Conservation (phyloP, 2,113 vertebrate species). For the Lonchura striata region DNA sequence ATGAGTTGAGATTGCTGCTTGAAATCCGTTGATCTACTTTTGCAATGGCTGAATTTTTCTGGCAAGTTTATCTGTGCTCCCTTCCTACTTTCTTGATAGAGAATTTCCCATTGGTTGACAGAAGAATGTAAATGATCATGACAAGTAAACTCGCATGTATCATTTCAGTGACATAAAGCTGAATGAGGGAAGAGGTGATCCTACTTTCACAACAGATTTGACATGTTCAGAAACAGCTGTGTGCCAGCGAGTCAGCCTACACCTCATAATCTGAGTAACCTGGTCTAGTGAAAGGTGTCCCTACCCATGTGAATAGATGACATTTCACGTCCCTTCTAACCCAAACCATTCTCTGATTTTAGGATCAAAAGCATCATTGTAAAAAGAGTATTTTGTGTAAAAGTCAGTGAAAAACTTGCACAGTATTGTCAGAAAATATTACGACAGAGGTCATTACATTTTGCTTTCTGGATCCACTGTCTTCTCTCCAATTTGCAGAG, state of each 20-base stretch:
- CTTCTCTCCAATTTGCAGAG: not conserved
- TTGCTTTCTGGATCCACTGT: accelerated
- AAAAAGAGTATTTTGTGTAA: not conserved
- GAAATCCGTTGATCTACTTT: not conserved
- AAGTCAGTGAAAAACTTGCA: not conserved
- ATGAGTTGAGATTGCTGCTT: not conserved
- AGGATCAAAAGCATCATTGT: not conserved
- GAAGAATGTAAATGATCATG: not conserved
- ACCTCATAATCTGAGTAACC: not conserved
- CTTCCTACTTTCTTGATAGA: not conserved
- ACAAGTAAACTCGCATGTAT: not conserved
- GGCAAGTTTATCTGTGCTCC: not conserved
- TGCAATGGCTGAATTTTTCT: not conserved
- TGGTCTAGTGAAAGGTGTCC: not conserved
- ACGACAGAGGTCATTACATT: not conserved
- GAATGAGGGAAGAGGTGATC: not conserved
- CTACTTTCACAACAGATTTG: not conserved
- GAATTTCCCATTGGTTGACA: not conserved
- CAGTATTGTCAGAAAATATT: not conserved
- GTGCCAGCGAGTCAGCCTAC: not conserved
- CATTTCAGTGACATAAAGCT: not conserved
- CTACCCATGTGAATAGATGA: not conserved
- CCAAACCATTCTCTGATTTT: not conserved
- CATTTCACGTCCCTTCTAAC: not conserved
- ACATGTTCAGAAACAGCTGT: not conserved